These are phyloP conservation scores for Gephyroberyx darwinii DNA, from an alignment of 2,797 vertebrate species.

Conservation along the genomic window DNA sequence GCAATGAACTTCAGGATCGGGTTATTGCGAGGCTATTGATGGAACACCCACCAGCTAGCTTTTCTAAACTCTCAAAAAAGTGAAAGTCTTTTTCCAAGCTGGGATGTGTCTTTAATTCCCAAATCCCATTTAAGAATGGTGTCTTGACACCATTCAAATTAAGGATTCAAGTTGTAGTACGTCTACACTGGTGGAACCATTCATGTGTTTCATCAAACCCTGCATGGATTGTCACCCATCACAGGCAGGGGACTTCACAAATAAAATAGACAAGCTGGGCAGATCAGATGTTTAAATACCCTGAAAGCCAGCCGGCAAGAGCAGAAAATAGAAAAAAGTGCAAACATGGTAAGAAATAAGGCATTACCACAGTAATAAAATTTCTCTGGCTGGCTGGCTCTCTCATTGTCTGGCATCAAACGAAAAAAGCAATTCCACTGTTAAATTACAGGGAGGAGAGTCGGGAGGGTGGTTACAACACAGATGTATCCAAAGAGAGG, in stretches of 20 bases:
- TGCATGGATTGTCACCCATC: slow-evolving; percentile 11
- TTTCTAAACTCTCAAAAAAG: neutral
- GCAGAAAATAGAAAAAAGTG: slow-evolving; percentile 23
- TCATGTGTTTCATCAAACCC: neutral
- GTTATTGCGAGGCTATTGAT: neutral
- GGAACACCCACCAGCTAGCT: neutral
- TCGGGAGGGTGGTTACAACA: slow-evolving; percentile 18
- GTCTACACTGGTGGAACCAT: too few species aligned
- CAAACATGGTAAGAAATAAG: slow-evolving; percentile 44
- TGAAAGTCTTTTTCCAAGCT: too few species aligned
- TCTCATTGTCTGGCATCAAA: slow-evolving; percentile 29
- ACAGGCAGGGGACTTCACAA: slow-evolving; percentile 16
- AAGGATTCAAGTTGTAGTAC: too few species aligned
- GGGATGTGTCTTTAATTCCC: neutral
- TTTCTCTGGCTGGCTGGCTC: slow-evolving; percentile 31
- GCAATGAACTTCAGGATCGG: neutral
- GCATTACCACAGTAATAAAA: slow-evolving; percentile 40
- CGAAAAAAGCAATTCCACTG: slow-evolving; percentile 29
- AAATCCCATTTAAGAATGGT: too few species aligned
- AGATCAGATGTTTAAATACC: slow-evolving; percentile 14
- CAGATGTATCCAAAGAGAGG: neutral
- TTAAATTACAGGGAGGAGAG: slow-evolving; percentile 29
- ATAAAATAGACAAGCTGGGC: neutral
- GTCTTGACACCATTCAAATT: too few species aligned
- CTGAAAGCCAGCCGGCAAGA: slow-evolving; percentile 16